Conservation (phyloP, 2,113 vertebrate species). For the Tenrec ecaudatus region DNA sequence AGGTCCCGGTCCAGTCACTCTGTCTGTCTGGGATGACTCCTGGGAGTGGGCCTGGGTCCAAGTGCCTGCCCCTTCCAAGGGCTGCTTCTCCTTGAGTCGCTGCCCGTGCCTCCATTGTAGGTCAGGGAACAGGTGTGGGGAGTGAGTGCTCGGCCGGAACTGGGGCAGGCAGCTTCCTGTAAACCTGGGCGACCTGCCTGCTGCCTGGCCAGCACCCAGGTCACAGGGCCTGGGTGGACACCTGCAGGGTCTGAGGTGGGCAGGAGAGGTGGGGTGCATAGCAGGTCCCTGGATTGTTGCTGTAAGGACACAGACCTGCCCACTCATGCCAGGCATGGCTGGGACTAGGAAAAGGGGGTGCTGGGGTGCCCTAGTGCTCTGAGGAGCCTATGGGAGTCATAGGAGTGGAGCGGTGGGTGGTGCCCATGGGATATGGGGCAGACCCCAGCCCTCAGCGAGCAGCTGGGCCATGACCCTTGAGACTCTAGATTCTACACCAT, state of each 20-base stretch:
- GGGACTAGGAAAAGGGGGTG: background rate
- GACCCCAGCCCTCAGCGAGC: too few relatives aligned
- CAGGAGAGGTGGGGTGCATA: too few relatives aligned
- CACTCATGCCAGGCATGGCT: background rate
- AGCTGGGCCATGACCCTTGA: too few relatives aligned
- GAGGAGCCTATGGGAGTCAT: background rate
- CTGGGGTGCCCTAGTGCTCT: background rate
- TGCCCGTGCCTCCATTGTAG: background rate
- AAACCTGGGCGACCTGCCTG: background rate
- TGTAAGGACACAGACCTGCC: background rate
- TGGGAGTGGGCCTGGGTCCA: too few relatives aligned
- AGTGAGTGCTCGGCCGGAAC: background rate
- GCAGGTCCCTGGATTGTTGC: too few relatives aligned
- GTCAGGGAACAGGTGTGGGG: background rate
- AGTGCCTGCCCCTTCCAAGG: background rate
- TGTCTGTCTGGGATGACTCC: too few relatives aligned
- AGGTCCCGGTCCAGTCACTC: too few relatives aligned
- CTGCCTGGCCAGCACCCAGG: background rate
- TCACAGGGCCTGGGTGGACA: background rate
- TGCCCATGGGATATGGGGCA: too few relatives aligned
- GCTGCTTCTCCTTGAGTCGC: background rate
- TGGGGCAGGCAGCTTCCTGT: background rate
- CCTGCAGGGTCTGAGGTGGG: background rate
- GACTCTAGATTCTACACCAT: too few relatives aligned
- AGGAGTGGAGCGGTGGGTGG: too few relatives aligned